Conservation (phyloP, 2,888 invertebrate genomes). For the Lymantria dispar region DNA sequence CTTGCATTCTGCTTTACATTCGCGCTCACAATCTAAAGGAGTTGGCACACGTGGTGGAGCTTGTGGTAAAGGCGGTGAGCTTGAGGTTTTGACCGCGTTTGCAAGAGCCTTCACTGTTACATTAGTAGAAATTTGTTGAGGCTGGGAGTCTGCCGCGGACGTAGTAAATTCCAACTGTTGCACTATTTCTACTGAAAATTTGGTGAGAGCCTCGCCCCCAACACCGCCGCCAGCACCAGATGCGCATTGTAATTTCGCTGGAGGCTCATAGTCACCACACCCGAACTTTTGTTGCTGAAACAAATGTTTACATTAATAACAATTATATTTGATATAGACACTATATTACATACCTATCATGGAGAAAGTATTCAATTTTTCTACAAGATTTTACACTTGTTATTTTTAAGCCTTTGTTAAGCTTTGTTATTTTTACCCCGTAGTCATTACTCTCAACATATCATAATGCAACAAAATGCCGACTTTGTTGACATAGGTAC, state of each 20-base stretch:
- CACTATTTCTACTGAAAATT: conserved; percentile 96
- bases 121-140: conserved; percentile 95
- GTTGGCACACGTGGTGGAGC: conserved; percentile 86
- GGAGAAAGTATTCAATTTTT: too few species aligned
- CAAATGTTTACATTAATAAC: conserved; percentile 30
- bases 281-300: conserved; percentile 93
- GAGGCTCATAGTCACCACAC: conserved; percentile 88
- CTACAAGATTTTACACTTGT: too few species aligned
- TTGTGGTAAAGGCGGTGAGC: conserved; percentile 68
- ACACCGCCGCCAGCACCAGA: conserved; percentile 60
- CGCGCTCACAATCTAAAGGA: conserved; percentile 91
- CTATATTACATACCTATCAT: too few species aligned
- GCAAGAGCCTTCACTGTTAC: conserved; percentile 90
- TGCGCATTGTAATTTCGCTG: conserved; percentile 86
- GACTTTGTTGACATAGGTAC: too few species aligned
- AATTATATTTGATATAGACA: too few species aligned
- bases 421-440: too few species aligned
- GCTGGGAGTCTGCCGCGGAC: conserved; percentile 92
- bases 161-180: conserved; percentile 95
- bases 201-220: conserved; percentile 81
- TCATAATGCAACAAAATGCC: too few species aligned
- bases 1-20: conserved; percentile 90
- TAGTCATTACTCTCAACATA: too few species aligned
- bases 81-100: conserved; percentile 74
- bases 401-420: too few species aligned